phyloP scores from a whole-genome alignment of 2,888 invertebrate genomes.

The Spodoptera exigua region DNA sequence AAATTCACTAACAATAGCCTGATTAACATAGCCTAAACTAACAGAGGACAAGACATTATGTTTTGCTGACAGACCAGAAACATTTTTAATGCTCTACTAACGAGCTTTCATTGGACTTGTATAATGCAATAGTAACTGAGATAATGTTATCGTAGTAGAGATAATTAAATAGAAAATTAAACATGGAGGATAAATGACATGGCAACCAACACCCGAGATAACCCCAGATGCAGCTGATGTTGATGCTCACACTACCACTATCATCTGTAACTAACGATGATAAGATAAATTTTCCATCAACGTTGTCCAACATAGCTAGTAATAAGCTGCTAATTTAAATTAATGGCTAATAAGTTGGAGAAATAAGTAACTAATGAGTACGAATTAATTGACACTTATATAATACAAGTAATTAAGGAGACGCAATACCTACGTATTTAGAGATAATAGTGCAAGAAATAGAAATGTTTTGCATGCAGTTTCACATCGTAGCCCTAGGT shows the following conservation, averaged over 20 bases:
- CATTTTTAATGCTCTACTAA: constrained; percentile 13
- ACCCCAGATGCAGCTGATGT: constrained; percentile 67
- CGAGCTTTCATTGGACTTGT: constrained; percentile 1
- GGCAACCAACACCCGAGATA: constrained; percentile 71
- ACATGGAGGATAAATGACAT: constrained; percentile 50
- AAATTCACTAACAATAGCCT: constrained; percentile 20
- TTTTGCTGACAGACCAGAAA: constrained; percentile 6
- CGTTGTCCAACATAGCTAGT: constrained; percentile 42
- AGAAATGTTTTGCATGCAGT: constrained; percentile 26
- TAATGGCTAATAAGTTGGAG: constrained; percentile 27
- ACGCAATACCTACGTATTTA: constrained; percentile 12
- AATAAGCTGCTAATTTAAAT: constrained; percentile 30
- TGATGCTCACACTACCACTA: constrained; percentile 61
- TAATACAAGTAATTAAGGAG: constrained; percentile 23
- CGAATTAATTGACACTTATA: constrained; percentile 27
- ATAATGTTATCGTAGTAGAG: constrained; percentile 25
- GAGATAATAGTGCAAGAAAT: constrained; percentile 26
- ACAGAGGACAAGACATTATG: constrained; percentile 21
- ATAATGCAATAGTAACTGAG: constrained; percentile 17
- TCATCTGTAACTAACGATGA: constrained; percentile 68
- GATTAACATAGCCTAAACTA: constrained; percentile 27
- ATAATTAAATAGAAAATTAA: constrained; percentile 44
- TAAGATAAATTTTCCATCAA: constrained; percentile 79
- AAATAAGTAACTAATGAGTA: constrained; percentile 31
- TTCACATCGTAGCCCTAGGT: constrained; percentile 26